Percentiles rank a stretch among this genome's conserved stretches.
phyloP scores from a whole-genome alignment of 2,888 invertebrate species.

The Cantharis rustica region DNA sequence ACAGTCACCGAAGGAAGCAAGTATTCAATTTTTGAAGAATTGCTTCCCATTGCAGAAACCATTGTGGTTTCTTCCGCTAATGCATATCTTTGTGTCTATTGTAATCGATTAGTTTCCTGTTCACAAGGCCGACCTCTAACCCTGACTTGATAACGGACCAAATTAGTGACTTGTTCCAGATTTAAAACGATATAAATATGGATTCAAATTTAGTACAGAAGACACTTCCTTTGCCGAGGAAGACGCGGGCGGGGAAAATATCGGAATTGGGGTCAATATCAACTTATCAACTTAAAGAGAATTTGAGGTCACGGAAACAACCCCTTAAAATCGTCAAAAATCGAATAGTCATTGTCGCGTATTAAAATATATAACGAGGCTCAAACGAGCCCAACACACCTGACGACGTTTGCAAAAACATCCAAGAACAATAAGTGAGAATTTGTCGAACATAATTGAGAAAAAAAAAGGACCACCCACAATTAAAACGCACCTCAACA shows the following conservation, averaged over 20 bases:
- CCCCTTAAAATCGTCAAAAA: not conserved
- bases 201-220: not conserved
- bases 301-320: not conserved
- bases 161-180: not conserved
- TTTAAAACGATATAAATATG: not conserved
- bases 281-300: not conserved
- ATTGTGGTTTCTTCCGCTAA: not conserved
- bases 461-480: slow-evolving; percentile 4
- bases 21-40: too few relatives aligned
- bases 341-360: not conserved
- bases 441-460: not conserved
- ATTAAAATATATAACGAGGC: not conserved
- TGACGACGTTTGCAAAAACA: not conserved
- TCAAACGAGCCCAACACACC: not conserved
- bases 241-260: not conserved
- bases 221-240: not conserved
- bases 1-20: not conserved
- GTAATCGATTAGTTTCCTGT: not conserved
- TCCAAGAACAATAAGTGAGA: not conserved
- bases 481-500: not conserved
- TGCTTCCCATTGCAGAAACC: not conserved
- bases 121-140: not conserved
- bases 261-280: not conserved
- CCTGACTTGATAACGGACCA: not conserved
- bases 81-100: not conserved